phyloP scores from a whole-genome alignment of 2,888 invertebrate genomes.

The Lasioglossum zephyrum region DNA sequence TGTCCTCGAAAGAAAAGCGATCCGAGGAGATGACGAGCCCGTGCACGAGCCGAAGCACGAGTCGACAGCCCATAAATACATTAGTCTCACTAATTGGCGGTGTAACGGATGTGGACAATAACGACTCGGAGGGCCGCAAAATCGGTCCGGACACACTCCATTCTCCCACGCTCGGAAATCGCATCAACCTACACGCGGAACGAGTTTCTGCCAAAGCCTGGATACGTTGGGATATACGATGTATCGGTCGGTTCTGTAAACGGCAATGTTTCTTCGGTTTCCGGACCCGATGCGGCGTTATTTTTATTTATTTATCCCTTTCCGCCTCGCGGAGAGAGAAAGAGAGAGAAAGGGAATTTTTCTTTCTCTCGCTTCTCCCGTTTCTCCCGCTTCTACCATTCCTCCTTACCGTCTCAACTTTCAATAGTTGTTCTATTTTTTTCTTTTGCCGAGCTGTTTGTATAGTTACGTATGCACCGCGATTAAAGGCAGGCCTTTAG shows the following conservation, averaged over 20 bases:
- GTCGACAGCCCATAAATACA: slow-evolving; percentile 76
- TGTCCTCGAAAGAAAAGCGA: neutral
- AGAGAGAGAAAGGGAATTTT: neutral
- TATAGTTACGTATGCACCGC: neutral
- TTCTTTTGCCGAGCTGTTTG: neutral
- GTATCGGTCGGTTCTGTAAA: slow-evolving; percentile 55
- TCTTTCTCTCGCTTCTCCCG: neutral
- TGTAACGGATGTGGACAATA: slow-evolving; percentile 77
- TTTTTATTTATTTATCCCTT: slow-evolving; percentile 37
- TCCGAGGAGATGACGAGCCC: neutral
- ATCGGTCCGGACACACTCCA: slow-evolving; percentile 45
- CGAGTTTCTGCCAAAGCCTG: slow-evolving; percentile 26
- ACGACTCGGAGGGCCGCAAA: slow-evolving; percentile 57
- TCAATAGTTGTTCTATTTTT: neutral
- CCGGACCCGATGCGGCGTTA: neutral
- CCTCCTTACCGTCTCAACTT: neutral
- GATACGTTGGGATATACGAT: neutral
- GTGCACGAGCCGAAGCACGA: neutral
- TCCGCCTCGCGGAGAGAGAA: neutral
- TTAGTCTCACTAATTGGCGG: slow-evolving; percentile 80
- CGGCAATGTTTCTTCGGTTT: slow-evolving; percentile 41
- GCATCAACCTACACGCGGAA: slow-evolving; percentile 33
- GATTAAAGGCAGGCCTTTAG: neutral
- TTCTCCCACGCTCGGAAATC: slow-evolving; percentile 52
- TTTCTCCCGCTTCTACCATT: neutral